phyloP scores from a whole-genome alignment of 2,888 invertebrate species.

The Creontiades dilutus region DNA sequence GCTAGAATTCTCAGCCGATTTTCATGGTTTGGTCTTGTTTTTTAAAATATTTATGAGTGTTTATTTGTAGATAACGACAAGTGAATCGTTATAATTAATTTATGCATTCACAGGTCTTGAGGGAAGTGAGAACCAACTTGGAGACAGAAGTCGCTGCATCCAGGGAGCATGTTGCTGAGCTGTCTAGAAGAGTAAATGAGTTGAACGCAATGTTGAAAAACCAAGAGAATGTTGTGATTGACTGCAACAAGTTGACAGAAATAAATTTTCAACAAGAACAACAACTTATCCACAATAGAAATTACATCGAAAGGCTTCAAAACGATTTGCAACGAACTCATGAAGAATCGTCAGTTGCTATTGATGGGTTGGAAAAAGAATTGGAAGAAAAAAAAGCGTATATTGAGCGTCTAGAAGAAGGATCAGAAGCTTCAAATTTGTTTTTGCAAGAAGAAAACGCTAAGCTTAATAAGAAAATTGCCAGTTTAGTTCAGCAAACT shows the following conservation, averaged over 20 bases:
- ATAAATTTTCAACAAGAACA: conserved; percentile 64
- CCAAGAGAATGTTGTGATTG: conserved; percentile 80
- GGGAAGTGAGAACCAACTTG: conserved; percentile 76
- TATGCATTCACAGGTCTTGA: conserved; percentile 56
- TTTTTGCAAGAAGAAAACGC: conserved; percentile 68
- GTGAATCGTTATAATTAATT: too few relatives aligned
- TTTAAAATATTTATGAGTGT: too few relatives aligned
- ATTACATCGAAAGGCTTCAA: conserved; percentile 51
- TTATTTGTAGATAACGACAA: too few relatives aligned
- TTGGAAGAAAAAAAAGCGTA: conserved; percentile 51
- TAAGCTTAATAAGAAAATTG: conserved; percentile 61
- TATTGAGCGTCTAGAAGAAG: conserved; percentile 51
- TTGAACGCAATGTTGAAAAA: conserved; percentile 80
- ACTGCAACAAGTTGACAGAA: conserved; percentile 75
- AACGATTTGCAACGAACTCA: background rate
- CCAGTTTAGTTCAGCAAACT: conserved; percentile 51
- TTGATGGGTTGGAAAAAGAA: conserved; percentile 15
- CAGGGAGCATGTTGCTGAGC: conserved; percentile 72
- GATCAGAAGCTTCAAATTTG: conserved; percentile 51
- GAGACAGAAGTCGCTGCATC: conserved; percentile 75
- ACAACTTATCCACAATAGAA: conserved; percentile 54
- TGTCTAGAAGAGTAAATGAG: conserved; percentile 77
- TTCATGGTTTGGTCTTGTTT: too few relatives aligned
- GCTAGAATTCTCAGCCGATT: too few relatives aligned
- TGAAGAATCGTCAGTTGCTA: background rate